Percentiles rank a stretch among this genome's conserved stretches.
phyloP scores from a whole-genome alignment of 2,888 invertebrate genomes.

The Caenorhabditis sp. region DNA sequence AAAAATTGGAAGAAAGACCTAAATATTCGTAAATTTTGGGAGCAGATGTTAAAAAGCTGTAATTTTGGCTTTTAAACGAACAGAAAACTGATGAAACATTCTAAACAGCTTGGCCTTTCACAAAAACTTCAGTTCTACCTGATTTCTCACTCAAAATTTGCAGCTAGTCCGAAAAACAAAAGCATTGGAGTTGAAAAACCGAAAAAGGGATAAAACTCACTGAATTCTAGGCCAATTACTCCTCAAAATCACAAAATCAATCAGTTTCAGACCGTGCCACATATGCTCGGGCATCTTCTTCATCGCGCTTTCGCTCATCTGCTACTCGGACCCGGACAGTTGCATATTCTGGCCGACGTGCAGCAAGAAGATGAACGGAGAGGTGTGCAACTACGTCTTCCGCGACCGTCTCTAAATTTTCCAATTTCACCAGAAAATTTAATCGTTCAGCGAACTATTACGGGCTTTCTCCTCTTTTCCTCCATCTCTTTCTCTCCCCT shows the following conservation, averaged over 20 bases:
- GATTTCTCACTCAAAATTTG: too few species aligned
- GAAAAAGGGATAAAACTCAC: too few species aligned
- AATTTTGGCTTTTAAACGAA: too few species aligned
- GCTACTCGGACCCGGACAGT: slow-evolving; percentile 93
- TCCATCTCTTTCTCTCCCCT: not conserved
- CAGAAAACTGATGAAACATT: too few species aligned
- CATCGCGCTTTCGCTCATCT: slow-evolving; percentile 92
- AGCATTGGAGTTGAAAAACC: too few species aligned
- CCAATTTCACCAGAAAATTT: not conserved
- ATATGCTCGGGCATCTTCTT: slow-evolving; percentile 96
- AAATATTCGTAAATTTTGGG: too few species aligned
- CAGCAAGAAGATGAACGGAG: slow-evolving; percentile 69
- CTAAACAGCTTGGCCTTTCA: too few species aligned
- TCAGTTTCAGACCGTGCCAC: slow-evolving; percentile 90
- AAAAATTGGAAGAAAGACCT: too few species aligned
- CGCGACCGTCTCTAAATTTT: slow-evolving; percentile 33
- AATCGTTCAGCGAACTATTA: not conserved
- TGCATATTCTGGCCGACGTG: slow-evolving; percentile 88
- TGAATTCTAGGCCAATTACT: not conserved
- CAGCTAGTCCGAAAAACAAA: too few species aligned
- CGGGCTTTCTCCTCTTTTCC: not conserved
- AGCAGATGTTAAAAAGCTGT: too few species aligned
- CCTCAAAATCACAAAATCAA: not conserved
- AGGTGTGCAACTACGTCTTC: slow-evolving; percentile 71
- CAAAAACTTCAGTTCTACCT: too few species aligned